These are phyloP conservation scores for Trichogramma evanescens DNA, from an alignment of 2,888 invertebrate genomes.

Conservation along the genomic window DNA sequence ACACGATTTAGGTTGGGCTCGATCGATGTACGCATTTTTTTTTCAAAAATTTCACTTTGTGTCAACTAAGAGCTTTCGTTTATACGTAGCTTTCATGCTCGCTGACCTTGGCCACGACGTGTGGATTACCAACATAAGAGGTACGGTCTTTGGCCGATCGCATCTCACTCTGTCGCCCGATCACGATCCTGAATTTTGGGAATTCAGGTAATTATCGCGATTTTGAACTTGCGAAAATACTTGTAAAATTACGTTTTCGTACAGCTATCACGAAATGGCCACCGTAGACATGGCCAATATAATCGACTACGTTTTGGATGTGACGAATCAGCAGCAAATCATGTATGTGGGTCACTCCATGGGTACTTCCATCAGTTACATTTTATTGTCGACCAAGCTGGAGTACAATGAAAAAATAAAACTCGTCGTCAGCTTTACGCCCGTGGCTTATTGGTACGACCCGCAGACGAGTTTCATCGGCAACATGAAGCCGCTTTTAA, in stretches of 20 bases:
- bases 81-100: no score
- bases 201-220: no score
- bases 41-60: no score
- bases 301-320: slow-evolving; percentile 62
- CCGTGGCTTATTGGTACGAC: slow-evolving; percentile 13
- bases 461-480: neutral
- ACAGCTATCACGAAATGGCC: slow-evolving; percentile 81
- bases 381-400: slow-evolving; percentile 60
- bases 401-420: slow-evolving; percentile 62
- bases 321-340: slow-evolving; percentile 51
- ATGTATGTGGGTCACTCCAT: slow-evolving; percentile 85
- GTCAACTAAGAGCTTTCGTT: no score
- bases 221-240: no score
- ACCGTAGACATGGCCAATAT: slow-evolving; percentile 76
- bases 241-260: neutral
- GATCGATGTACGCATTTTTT: no score
- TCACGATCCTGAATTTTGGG: no score
- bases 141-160: no score
- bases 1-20: no score
- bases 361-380: slow-evolving; percentile 72
- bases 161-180: no score
- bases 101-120: no score
- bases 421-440: slow-evolving; percentile 46
- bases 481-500: neutral
- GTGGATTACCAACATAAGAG: no score